Base-by-base conservation (phyloP, 1,140 invertebrate species). In the Drosophila kikkawai region DNA sequence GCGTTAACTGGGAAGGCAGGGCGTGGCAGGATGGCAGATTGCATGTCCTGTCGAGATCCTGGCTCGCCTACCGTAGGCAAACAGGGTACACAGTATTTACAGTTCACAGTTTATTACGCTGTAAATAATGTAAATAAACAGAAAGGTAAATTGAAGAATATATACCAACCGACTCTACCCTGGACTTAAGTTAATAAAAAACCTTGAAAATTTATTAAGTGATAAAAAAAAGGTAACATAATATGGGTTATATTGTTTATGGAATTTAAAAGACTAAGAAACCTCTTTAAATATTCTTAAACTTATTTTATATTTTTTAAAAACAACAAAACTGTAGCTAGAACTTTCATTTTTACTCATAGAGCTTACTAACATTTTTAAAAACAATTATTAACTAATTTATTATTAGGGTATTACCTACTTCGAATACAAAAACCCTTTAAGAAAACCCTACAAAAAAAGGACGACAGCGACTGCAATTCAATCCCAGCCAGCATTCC, bases 121-220 rank as follows among this genome's bases (percentile, higher is more conserved):
- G 73, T 87, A 88, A 87, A 80, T 84, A 71, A 78, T 60, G 71
- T 57, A 70, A 77, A 83, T 88, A 77, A 80, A 65, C 56, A 47
- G 34, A 29, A 8, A 53, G 9, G 37, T 9, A 57, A 61, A 57
- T 3, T 34, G 2, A 3, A 4, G 39, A 47, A 15, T 12, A 15
- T 2, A 15, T 7, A 42, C 41, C n/a, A 34, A 36, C 19, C 0
- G 3, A n/a, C 0, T 7, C 0, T 75, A 68, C 76, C 26, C 42
- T 65, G 26, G 11, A 15, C 13, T 22, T 19, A n/a, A 4, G 3
- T 12, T 2, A 3, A 15, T 22, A 7, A 13, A 42, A n/a, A 22
- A 29, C 7, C 3, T 36, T n/a, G 4, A 15, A 5, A 39, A 29
- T 29, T 0, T 15, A 15, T 17, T 12, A 15, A 37, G 4, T n/a